Conservation (phyloP, 2,113 vertebrate species). For the Acinonyx jubatus region DNA sequence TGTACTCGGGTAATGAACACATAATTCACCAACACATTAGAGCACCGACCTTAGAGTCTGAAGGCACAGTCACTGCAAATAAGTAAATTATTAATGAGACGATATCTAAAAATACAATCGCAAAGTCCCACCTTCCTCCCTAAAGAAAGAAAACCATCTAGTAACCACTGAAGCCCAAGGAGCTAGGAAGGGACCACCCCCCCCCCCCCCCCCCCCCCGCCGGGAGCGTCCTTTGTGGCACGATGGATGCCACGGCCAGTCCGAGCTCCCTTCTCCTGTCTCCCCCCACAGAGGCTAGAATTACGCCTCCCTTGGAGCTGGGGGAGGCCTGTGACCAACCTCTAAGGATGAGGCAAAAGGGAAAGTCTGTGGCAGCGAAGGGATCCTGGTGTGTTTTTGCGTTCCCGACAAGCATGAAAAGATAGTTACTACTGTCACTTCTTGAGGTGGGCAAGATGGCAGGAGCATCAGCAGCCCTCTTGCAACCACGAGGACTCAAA, state of each 20-base stretch:
- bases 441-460: not conserved
- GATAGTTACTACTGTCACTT: not conserved
- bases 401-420: not conserved
- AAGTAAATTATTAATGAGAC: slow-evolving; percentile 59
- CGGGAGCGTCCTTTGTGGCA: not conserved
- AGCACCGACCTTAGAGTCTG: slow-evolving; percentile 58
- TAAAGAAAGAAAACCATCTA: not conserved
- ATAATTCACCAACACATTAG: slow-evolving; percentile 74
- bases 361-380: not conserved
- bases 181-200: not conserved
- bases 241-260: not conserved
- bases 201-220: rapidly evolving
- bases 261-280: not conserved
- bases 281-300: not conserved
- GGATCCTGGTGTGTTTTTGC: not conserved
- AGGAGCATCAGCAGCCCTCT: not conserved
- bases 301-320: not conserved
- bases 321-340: not conserved
- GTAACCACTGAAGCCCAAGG: not conserved
- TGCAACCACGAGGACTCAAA: not conserved
- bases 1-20: slow-evolving; percentile 72
- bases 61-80: slow-evolving; percentile 43
- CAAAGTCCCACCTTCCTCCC: slow-evolving; percentile 15
- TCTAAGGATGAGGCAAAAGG: not conserved
- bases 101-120: slow-evolving; percentile 34